Evolutionary conservation across 2,888 invertebrate species (phyloP).

Genomic region (Acrobasis suavella): DNA sequence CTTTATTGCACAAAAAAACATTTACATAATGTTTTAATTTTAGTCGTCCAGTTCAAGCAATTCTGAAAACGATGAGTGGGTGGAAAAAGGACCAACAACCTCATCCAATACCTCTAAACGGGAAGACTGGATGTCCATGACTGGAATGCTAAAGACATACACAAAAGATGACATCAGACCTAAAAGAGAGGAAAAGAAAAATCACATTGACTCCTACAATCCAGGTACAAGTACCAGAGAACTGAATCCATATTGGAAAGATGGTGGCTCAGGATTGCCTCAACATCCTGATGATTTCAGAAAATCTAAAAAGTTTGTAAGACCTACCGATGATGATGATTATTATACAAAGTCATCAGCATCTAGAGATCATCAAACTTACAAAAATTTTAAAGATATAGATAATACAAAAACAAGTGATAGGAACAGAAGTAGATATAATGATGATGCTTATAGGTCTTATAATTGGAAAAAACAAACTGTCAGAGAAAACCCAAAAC

Average conservation of each 20-base stretch:
- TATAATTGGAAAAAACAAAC: constrained; percentile 50
- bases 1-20: too few relatives aligned
- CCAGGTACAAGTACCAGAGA: constrained; percentile 89
- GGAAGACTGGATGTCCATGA: constrained; percentile 92
- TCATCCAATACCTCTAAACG: constrained; percentile 57
- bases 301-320: constrained; percentile 61
- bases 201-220: constrained; percentile 83
- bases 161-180: constrained; percentile 72
- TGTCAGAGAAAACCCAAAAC: constrained; percentile 25
- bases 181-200: constrained; percentile 76
- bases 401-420: constrained; percentile 18
- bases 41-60: constrained; percentile 60
- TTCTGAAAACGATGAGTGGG: constrained; percentile 81
- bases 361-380: constrained; percentile 21
- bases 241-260: constrained; percentile 96
- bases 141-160: constrained; percentile 75
- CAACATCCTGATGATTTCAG: constrained; percentile 59
- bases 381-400: constrained; percentile 4
- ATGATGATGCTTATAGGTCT: constrained; percentile 32
- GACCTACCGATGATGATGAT: constrained; percentile 62
- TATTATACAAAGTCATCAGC: constrained; percentile 47
- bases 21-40: constrained; percentile 27
- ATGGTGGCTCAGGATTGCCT: constrained; percentile 93
- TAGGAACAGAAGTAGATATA: constrained; percentile 25
- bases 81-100: constrained; percentile 73